A percentile compares a stretch with the other conserved stretches of the same genome.
Evolutionary conservation across 2,113 vertebrate genomes (phyloP).

Genomic region (Sebastes schlegelii): DNA sequence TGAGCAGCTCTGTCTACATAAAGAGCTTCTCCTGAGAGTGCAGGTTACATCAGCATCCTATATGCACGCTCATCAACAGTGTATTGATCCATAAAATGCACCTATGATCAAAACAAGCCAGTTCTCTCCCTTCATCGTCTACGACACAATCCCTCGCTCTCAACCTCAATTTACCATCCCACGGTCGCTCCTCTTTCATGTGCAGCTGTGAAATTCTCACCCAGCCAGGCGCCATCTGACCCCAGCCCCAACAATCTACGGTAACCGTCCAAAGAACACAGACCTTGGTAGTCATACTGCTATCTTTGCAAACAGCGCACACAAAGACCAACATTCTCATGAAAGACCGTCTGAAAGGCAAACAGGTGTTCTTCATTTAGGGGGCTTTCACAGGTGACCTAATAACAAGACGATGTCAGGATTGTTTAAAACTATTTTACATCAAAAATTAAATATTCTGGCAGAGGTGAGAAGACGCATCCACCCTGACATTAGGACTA

Average conservation of each 20-base stretch:
- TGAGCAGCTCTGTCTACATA: conserved; percentile 4
- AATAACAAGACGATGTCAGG: conserved; percentile 24
- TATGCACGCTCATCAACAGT: conserved; percentile 20
- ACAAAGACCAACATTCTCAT: conserved; percentile 52
- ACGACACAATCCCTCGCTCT: conserved; percentile 8
- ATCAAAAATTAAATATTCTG: neutral
- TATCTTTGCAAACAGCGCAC: conserved; percentile 59
- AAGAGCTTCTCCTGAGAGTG: neutral
- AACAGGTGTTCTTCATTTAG: conserved; percentile 54
- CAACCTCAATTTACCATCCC: conserved; percentile 42
- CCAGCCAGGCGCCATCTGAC: conserved; percentile 69
- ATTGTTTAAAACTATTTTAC: conserved; percentile 17
- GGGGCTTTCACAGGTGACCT: conserved; percentile 37
- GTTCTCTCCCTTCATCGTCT: conserved; percentile 27
- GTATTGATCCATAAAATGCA: conserved; percentile 40
- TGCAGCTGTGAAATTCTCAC: conserved; percentile 82
- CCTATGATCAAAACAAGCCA: conserved; percentile 55
- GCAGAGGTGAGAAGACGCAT: conserved; percentile 2
- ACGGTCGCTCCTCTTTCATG: conserved; percentile 72
- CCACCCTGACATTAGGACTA: neutral
- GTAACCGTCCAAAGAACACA: conserved; percentile 70
- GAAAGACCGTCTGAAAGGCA: conserved; percentile 38
- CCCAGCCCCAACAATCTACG: conserved; percentile 46
- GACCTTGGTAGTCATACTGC: conserved; percentile 53
- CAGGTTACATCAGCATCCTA: neutral